phyloP scores from a whole-genome alignment of 2,797 vertebrate genomes.

The Pteropus rufus region DNA sequence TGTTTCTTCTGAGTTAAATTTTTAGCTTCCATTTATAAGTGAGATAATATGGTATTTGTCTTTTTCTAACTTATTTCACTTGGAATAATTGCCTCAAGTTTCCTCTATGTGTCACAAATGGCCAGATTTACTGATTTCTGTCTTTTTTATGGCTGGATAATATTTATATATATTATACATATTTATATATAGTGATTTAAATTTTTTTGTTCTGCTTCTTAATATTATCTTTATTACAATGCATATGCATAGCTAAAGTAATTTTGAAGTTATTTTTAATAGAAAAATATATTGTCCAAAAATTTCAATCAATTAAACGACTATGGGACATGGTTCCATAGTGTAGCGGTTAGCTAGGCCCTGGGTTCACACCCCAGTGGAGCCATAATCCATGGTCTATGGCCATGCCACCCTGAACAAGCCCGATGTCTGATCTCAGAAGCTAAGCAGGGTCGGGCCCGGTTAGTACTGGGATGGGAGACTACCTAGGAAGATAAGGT shows the following conservation, averaged over 20 bases:
- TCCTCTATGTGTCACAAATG: not conserved
- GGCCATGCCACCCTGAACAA: too few relatives aligned
- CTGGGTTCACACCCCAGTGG: too few relatives aligned
- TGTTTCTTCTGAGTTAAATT: not conserved
- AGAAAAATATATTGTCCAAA: not conserved
- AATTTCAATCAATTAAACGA: not conserved
- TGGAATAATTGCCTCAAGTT: not conserved
- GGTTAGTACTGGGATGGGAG: too few relatives aligned
- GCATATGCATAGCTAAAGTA: not conserved
- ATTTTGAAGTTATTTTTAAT: not conserved
- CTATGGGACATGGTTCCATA: not conserved
- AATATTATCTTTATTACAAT: not conserved
- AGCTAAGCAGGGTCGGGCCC: too few relatives aligned
- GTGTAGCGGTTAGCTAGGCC: too few relatives aligned
- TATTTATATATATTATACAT: not conserved
- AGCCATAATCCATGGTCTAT: too few relatives aligned
- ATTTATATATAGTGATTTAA: not conserved
- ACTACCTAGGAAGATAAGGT: too few relatives aligned
- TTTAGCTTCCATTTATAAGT: not conserved
- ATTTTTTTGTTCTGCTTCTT: not conserved
- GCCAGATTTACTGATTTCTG: not conserved
- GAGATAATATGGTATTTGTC: not conserved
- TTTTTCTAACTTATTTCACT: not conserved
- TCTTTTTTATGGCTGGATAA: not conserved
- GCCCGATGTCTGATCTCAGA: too few relatives aligned